A percentile compares a stretch with the other conserved stretches of the same genome.
Conservation (phyloP, 2,113 vertebrate genomes). For the Bos javanicus region DNA sequence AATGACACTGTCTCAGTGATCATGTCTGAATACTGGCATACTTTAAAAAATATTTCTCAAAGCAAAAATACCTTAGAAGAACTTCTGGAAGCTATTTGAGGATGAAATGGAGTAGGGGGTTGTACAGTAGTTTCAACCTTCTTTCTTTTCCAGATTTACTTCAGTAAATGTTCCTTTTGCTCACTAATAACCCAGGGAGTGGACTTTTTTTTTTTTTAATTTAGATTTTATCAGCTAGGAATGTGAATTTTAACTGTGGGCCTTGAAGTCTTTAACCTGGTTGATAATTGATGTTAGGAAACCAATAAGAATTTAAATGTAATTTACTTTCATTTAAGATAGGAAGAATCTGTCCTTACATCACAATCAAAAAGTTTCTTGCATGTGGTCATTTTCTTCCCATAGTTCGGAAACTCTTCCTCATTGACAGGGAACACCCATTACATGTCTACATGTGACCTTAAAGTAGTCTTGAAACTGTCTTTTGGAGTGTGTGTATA, state of each 20-base stretch:
- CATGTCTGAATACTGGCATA: background rate
- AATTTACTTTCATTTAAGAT: conserved; percentile 44
- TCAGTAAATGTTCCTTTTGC: conserved; percentile 26
- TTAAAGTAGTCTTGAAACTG: conserved; percentile 44
- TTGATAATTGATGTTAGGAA: conserved; percentile 28
- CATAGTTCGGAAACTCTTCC: conserved; percentile 45
- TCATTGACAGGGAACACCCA: conserved; percentile 42
- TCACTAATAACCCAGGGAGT: conserved; percentile 8
- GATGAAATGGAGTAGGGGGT: background rate
- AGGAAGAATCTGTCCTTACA: conserved; percentile 23
- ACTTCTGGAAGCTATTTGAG: conserved; percentile 5
- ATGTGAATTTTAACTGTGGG: conserved; percentile 37
- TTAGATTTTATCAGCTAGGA: conserved; percentile 7
- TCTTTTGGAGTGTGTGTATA: conserved; percentile 18
- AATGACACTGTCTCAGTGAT: background rate
- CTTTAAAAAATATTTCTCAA: conserved; percentile 22
- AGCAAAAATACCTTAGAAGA: conserved; percentile 32
- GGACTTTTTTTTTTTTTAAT: background rate
- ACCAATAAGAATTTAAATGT: background rate
- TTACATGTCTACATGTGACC: conserved; percentile 50
- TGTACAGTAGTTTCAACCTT: background rate
- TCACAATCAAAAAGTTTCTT: conserved; percentile 24
- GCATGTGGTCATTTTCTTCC: conserved; percentile 45
- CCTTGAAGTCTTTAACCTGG: conserved; percentile 8
- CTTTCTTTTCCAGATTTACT: conserved; percentile 12